Conservation (phyloP, 2,888 invertebrate species). For the Lumbricus terrestris region DNA sequence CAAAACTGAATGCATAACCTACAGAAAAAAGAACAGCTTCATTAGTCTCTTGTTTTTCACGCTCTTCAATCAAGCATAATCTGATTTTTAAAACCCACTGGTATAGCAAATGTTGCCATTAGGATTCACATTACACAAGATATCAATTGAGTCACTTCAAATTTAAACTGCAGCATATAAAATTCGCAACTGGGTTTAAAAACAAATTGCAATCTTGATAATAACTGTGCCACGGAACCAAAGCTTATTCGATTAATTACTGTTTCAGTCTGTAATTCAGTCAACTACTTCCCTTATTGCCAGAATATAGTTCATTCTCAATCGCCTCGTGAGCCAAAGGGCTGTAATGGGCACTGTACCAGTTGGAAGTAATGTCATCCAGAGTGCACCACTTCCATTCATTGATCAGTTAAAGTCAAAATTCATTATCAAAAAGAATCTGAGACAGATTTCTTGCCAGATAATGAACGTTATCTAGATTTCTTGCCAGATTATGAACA, state of each 20-base stretch:
- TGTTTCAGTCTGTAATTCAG: background rate
- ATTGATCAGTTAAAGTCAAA: too few relatives aligned
- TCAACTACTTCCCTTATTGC: background rate
- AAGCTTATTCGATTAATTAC: background rate
- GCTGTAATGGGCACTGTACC: too few relatives aligned
- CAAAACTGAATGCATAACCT: conserved; percentile 18
- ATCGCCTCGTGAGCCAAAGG: too few relatives aligned
- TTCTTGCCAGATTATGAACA: too few relatives aligned
- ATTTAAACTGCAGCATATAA: background rate
- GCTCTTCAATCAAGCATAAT: background rate
- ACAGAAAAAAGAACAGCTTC: background rate
- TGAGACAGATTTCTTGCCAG: too few relatives aligned
- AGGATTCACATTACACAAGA: too few relatives aligned
- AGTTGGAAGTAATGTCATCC: too few relatives aligned
- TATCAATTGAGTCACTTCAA: background rate
- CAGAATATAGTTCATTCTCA: too few relatives aligned
- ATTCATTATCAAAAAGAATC: too few relatives aligned
- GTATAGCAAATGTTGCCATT: too few relatives aligned
- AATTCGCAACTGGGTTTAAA: background rate
- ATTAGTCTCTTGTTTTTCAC: background rate
- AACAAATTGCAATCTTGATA: background rate
- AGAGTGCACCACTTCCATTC: too few relatives aligned
- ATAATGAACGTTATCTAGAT: too few relatives aligned
- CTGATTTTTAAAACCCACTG: background rate
- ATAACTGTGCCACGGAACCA: background rate